Evolutionary conservation across 2,888 invertebrate species (phyloP), one percentile per base, ranked within the genome.

Genomic region (Uloborus plumipes): DNA sequence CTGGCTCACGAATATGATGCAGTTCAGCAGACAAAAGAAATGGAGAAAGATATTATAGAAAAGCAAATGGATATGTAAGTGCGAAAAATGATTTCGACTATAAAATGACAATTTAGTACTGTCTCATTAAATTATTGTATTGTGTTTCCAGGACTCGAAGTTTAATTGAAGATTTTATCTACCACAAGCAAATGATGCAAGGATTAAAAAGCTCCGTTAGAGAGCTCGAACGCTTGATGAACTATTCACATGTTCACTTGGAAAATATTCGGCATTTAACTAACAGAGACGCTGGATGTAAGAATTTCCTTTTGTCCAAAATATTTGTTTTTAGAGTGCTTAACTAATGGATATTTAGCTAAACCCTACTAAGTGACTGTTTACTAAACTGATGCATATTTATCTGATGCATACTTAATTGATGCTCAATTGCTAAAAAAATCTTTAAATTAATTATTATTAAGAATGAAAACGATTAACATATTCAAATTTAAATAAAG

Each of bases 141-240:
- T 51, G 6, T 67, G 66, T 16, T 50, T 66, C 13, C 51, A 86
- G 86, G 74, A 83, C 85, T 31, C 61, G 53, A 62, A 84, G 80
- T 51, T 78, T 86, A 6, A 77, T 81, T 71, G 86, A 87, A 83
- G 86, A 86, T 50, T 79, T 86, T 3, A 86, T 87, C 51, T 85
- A 86, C 16, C 88, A 89, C 81, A 88, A 88, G 76, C 86, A 87
- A 62, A 86, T 80, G 18, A 71, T 87, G 59, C 76, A 87, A 67
- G 87, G 87, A 26, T 85, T 89, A 59, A 88, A 87, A 72, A 88
- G 88, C 70, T 87, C 88, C 50, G 85, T 89, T n/a, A 86, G 88
- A n/a, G 88, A 88, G 82, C 76, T 89, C 61, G 89, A 89, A 83
- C 86, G 87, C 75, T 86, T 88, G 79, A 86, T 89, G 67, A 82